Conservation (phyloP, 1,140 invertebrate genomes). For the Wiebesia pumilae region DNA sequence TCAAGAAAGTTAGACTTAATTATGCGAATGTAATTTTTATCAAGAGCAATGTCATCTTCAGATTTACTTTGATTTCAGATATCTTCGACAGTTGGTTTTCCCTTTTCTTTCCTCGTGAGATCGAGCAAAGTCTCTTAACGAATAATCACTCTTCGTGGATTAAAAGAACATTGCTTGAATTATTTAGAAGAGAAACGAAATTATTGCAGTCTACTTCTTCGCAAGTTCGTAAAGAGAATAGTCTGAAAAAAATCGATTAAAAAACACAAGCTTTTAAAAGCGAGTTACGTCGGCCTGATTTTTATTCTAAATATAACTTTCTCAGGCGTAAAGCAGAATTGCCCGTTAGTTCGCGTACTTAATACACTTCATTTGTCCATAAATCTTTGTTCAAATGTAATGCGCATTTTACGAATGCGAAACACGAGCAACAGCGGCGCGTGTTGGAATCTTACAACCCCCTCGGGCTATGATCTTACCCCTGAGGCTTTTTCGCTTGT, state of each 20-base stretch:
- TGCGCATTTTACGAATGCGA: not conserved
- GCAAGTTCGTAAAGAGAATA: not conserved
- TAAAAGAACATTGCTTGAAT: no score
- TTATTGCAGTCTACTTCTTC: no score
- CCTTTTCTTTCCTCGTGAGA: no score
- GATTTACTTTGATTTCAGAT: no score
- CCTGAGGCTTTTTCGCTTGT: slow-evolving; percentile 1
- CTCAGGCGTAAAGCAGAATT: not conserved
- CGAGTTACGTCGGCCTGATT: not conserved
- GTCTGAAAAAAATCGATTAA: not conserved
- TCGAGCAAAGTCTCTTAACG: not conserved
- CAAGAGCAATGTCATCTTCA: no score
- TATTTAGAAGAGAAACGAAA: no score
- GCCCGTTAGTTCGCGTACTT: not conserved
- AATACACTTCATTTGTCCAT: not conserved
- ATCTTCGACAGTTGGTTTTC: no score
- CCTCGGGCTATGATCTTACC: slow-evolving; percentile 16
- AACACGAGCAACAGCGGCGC: not conserved
- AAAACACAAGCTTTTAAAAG: not conserved
- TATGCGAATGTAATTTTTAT: not conserved
- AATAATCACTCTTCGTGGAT: not conserved
- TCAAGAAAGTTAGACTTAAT: not conserved
- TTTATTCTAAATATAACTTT: not conserved
- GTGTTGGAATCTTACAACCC: slow-evolving; percentile 32
- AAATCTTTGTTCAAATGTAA: not conserved